Percentiles rank a stretch among this genome's conserved stretches.
Conservation (phyloP, 2,797 vertebrate genomes). For the Megaceryle alcyon region DNA sequence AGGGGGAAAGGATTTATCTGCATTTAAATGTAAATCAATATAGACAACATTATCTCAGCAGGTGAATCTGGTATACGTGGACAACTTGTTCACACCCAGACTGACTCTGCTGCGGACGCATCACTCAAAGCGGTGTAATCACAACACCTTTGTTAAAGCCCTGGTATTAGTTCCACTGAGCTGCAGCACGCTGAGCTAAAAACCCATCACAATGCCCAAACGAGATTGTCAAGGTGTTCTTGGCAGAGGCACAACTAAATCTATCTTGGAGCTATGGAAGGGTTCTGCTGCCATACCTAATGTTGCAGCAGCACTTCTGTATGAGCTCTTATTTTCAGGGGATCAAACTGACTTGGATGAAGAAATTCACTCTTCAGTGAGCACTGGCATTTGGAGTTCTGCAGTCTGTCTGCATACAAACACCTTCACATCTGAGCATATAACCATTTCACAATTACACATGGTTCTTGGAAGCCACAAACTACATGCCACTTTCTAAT, state of each 20-base stretch:
- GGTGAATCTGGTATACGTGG: not conserved
- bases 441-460: not conserved
- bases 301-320: not conserved
- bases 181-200: not conserved
- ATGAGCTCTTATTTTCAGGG: slow-evolving; percentile 11
- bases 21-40: slow-evolving; percentile 27
- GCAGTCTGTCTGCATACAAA: not conserved
- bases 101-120: not conserved
- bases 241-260: not conserved
- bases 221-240: not conserved
- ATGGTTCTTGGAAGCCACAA: not conserved
- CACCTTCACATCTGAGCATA: not conserved
- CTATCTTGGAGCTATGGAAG: not conserved
- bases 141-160: not conserved
- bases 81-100: not conserved
- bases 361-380: not conserved
- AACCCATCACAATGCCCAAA: not conserved
- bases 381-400: not conserved
- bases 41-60: not conserved
- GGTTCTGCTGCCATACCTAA: not conserved
- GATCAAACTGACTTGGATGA: not conserved
- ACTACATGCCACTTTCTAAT: not conserved
- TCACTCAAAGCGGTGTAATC: not conserved
- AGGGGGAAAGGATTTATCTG: not conserved
- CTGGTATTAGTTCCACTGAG: not conserved